Conservation (phyloP, 1,140 invertebrate species). For the Trichomalopsis sarcophagae region DNA sequence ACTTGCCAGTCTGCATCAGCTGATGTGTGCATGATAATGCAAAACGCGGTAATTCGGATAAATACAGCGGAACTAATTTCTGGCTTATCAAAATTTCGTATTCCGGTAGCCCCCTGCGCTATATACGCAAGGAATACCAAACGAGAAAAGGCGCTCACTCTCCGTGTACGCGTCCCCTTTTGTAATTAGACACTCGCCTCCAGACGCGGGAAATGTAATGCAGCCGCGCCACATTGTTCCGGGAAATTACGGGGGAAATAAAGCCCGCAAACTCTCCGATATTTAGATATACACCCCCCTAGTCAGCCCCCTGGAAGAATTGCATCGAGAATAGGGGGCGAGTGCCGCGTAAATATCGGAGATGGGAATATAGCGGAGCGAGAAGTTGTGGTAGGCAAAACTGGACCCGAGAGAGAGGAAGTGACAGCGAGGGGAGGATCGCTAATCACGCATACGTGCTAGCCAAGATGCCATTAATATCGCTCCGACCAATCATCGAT, state of each 20-base stretch:
- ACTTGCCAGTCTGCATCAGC: conserved; percentile 17
- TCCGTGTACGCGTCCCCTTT: background rate
- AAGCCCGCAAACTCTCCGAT: conserved; percentile 18
- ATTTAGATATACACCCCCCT: conserved; percentile 26
- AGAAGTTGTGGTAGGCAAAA: conserved; percentile 37
- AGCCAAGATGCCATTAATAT: conserved; percentile 63
- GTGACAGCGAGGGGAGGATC: conserved; percentile 56
- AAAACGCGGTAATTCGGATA: no score
- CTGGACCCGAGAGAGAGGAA: conserved; percentile 43
- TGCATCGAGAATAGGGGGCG: background rate
- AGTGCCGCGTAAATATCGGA: conserved; percentile 19
- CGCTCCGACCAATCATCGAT: background rate
- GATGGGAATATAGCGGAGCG: conserved; percentile 2
- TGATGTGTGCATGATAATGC: background rate
- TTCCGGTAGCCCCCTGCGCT: background rate
- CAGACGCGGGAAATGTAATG: conserved; percentile 48
- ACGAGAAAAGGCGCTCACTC: no score
- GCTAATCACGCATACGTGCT: conserved; percentile 67
- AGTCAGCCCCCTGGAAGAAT: background rate
- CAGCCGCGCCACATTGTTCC: conserved; percentile 63
- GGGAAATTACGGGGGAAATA: conserved; percentile 71
- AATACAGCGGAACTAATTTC: no score
- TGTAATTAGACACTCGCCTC: conserved; percentile 75
- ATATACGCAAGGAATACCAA: background rate
- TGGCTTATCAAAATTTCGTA: background rate